Base-by-base conservation (phyloP, 2,797 vertebrate species). In the Prionace glauca region DNA sequence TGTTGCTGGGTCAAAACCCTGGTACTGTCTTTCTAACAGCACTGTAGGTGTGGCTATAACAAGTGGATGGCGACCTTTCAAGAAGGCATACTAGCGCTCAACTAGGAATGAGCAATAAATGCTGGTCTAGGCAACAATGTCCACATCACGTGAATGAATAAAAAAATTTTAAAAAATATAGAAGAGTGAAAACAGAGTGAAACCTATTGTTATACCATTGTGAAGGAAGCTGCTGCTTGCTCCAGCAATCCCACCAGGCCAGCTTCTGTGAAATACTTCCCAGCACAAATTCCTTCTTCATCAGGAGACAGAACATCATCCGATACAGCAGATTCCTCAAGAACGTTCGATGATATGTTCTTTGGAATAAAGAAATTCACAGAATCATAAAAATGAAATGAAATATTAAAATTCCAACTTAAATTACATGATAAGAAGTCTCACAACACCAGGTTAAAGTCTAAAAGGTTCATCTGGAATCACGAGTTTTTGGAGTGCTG, bases 271-370 rank as follows among this genome's bases (percentile, higher is more conserved):
- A 99, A 99, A 97, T 98, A 98, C 96, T 99, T 99, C 96, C 98
- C 98, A 0, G 99, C 97, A 96, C 99, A 99, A 97, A 99, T 99
- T 74, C 99, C 99, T 96, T 99, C 99, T 97, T 99, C 99, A 74
- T 99, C 98, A 0, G 99, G 99, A 0, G 98, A 99, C 96, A 99
- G 97, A 96, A 99, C 98, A 95, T 99, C 99, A 93, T 99, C 99
- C 0, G 99, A 99, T 96, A 99, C 98, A 0, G 99, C 99, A 0
- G 99, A 99, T 96, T 99, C 99, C 96, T 99, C 99, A 96, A 99
- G 97, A 36, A 99, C 97, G 0, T 99, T 99, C 95, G 98, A 99
- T 0, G 99, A 99, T 97, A 99, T 98, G 96, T 98, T 98, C 99
- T 99, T 96, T 50, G 14, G 41, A 88, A n/a, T 62, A 36, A 32